phyloP scores from a whole-genome alignment of 2,797 vertebrate genomes.

The Tangara arthus region DNA sequence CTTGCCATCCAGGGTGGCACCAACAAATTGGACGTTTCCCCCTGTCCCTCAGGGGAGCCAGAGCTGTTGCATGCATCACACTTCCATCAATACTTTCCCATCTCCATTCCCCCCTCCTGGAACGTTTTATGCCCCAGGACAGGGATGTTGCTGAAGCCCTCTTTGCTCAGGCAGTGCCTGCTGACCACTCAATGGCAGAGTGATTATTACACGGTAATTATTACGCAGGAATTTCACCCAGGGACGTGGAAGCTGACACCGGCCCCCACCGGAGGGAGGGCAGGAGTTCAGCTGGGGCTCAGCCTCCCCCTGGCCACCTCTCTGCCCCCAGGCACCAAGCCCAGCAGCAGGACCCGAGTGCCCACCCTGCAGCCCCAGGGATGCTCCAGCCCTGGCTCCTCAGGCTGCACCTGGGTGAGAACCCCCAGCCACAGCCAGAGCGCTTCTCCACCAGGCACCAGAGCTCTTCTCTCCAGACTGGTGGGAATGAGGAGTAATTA shows the following conservation, averaged over 20 bases:
- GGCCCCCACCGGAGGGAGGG: neutral
- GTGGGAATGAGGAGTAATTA: neutral
- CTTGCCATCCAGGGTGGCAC: neutral
- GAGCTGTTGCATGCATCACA: neutral
- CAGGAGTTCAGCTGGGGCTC: neutral
- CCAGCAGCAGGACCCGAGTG: neutral
- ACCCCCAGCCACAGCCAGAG: neutral
- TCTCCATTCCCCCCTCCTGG: neutral
- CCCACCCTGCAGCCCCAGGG: neutral
- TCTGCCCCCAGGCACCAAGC: neutral
- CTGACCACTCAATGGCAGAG: constrained; percentile 38
- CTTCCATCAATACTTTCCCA: neutral
- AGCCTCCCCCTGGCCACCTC: too few species aligned
- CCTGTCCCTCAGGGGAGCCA: rapidly evolving
- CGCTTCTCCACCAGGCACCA: neutral
- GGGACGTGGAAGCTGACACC: neutral
- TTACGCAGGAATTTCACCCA: neutral
- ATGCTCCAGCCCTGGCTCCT: neutral
- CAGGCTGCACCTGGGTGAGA: neutral
- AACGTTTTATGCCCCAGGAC: constrained; percentile 22
- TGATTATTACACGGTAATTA: neutral
- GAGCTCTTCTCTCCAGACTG: neutral
- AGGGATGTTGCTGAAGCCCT: neutral
- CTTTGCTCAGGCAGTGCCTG: constrained; percentile 2
- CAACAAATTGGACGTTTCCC: rapidly evolving